Evolutionary conservation across 2,113 vertebrate genomes (phyloP).

Genomic region (Serinus canaria): DNA sequence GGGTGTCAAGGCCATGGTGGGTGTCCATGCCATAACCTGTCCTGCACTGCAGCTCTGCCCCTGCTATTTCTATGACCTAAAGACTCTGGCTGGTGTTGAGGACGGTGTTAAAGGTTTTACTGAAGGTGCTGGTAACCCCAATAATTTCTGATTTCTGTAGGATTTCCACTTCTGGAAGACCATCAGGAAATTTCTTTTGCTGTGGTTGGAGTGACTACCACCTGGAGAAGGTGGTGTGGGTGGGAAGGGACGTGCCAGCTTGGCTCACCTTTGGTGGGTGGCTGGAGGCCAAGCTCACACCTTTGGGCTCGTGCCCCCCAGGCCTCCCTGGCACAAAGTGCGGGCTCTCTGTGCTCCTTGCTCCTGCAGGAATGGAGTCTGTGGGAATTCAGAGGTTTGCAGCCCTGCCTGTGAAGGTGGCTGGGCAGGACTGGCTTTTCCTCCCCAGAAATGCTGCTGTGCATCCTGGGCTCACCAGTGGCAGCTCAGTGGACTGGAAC

Average conservation of each 20-base stretch:
- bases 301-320: accelerated
- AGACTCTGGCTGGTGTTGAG: neutral
- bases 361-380: accelerated
- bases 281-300: neutral
- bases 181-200: neutral
- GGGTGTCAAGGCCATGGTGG: too few relatives aligned
- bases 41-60: neutral
- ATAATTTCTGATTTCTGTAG: accelerated
- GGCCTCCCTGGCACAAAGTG: accelerated
- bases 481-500: neutral
- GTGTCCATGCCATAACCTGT: accelerated
- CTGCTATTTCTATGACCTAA: accelerated
- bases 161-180: neutral
- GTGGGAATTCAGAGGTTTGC: neutral
- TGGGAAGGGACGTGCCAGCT: neutral
- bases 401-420: accelerated
- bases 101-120: neutral
- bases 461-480: neutral
- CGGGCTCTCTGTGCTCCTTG: neutral
- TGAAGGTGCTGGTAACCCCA: neutral
- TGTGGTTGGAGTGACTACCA: neutral
- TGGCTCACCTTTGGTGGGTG: neutral
- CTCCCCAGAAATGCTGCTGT: neutral
- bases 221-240: neutral
- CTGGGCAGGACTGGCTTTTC: neutral